Evolutionary conservation across 2,797 vertebrate species (phyloP).

Genomic region (Bradypodion pumilum): DNA sequence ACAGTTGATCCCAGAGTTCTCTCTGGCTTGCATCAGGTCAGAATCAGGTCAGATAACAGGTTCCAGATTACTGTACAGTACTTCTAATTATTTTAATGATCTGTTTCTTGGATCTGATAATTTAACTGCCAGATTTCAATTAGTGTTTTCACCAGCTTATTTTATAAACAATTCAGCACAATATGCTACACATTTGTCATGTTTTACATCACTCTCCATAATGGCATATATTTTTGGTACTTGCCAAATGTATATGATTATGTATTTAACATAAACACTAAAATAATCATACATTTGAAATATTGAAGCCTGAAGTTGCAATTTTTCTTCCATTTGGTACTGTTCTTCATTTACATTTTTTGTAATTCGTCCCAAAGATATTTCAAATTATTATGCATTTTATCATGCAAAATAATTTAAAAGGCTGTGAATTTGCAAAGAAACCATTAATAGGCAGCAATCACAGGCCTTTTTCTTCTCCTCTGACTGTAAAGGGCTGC

Average conservation of each 20-base stretch:
- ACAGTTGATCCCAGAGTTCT: no score
- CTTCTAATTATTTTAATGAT: no score
- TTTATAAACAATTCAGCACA: constrained; percentile 13
- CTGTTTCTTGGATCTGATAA: no score
- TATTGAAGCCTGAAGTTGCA: not conserved
- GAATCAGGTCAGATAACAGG: not conserved
- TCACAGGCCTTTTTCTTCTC: not conserved
- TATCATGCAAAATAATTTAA: constrained; percentile 43
- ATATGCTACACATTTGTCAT: constrained; percentile 14
- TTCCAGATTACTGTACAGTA: no score
- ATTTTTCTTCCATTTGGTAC: not conserved
- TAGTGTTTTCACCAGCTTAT: constrained; percentile 1
- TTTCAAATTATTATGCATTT: constrained; percentile 37
- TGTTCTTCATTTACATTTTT: constrained; percentile 43
- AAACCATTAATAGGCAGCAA: constrained; percentile 37
- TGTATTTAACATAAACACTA: constrained; percentile 27
- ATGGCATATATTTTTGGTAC: constrained; percentile 11
- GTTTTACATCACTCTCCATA: not conserved
- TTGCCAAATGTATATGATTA: not conserved
- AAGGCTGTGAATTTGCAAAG: constrained; percentile 51
- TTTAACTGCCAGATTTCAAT: constrained; percentile 19
- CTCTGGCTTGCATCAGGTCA: not conserved
- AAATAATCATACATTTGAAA: constrained; percentile 32
- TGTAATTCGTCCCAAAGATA: constrained; percentile 28
- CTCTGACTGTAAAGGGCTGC: constrained; percentile 20